Base-by-base conservation (phyloP, 2,797 vertebrate genomes). In the Phoebastria nigripes region DNA sequence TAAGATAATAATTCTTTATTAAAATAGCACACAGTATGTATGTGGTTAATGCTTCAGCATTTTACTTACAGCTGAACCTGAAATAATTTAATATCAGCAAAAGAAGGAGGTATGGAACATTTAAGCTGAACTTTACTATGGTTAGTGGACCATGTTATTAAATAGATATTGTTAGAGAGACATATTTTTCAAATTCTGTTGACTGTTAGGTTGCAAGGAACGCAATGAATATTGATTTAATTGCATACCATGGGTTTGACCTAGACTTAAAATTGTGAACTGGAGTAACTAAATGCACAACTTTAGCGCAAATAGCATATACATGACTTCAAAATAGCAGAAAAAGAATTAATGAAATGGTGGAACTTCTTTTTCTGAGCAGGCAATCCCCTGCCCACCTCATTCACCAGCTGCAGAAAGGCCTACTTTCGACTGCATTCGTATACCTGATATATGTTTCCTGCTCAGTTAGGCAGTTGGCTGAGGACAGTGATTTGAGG, bases 141-240 rank as follows among this genome's bases (percentile, higher is more conserved):
- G 33, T 71, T 93, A 90, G 31, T 85, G 76, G 87, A 90, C 74
- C 81, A 35, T 91, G 80, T 84, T 96, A 96, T 96, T 96, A 96
- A 88, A 95, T 76, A 91, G 62, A 76, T 73, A n/a, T 41, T 85
- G 66, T 88, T 83, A 70, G 84, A 93, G 35, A 91, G 61, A 73
- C 56, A 61, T 82, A 44, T 80, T 82, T 85, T 89, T 74, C 21
- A 66, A 85, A 92, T 81, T 65, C n/a, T 61, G 12, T 87, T 92
- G 49, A 52, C 76, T 74, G 37, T 69, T 77, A 80, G 19, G 6
- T 59, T 91, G 31, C 47, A 95, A 90, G 67, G 44, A 82, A 82
- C n/a, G 83, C 39, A 49, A 76, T 22, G 8, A 83, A 81, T 77
- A 81, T 41, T 44, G 52, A 71, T 83, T 89, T 89, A 67, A 72